Conservation (phyloP, 1,140 invertebrate species). For the Eriosoma lanigerum region DNA sequence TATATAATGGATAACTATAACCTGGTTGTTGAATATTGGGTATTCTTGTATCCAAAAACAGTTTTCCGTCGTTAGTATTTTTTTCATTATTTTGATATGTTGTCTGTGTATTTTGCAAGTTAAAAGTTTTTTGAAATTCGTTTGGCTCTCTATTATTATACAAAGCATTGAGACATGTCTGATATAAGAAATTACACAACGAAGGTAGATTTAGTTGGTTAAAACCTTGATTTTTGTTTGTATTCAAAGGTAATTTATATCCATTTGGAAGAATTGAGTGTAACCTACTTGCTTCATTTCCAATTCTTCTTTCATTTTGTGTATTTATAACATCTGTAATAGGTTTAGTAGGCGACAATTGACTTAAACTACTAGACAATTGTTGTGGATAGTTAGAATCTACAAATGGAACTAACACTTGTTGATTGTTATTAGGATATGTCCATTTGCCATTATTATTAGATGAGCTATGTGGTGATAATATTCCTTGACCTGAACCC, state of each 20-base stretch:
- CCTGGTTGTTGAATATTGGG: neutral
- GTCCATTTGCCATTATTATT: neutral
- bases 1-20: neutral
- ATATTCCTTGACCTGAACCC: neutral
- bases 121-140: neutral
- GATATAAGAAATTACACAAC: conserved; percentile 25
- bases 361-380: too few relatives aligned
- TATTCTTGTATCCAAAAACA: neutral
- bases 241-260: neutral
- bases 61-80: neutral
- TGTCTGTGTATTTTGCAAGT: neutral
- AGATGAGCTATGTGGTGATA: neutral
- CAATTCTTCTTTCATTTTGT: neutral
- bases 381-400: too few relatives aligned
- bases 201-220: conserved; percentile 18
- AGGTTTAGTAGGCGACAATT: neutral
- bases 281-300: neutral
- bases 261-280: neutral
- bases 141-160: neutral
- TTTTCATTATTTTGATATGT: neutral
- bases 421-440: neutral
- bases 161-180: conserved; percentile 32
- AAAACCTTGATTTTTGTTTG: neutral
- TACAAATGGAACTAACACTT: neutral
- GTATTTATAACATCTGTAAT: neutral